A percentile compares a stretch with the other conserved stretches of the same genome.
phyloP scores from a whole-genome alignment of 2,113 vertebrate species.

The Jacana jacana region DNA sequence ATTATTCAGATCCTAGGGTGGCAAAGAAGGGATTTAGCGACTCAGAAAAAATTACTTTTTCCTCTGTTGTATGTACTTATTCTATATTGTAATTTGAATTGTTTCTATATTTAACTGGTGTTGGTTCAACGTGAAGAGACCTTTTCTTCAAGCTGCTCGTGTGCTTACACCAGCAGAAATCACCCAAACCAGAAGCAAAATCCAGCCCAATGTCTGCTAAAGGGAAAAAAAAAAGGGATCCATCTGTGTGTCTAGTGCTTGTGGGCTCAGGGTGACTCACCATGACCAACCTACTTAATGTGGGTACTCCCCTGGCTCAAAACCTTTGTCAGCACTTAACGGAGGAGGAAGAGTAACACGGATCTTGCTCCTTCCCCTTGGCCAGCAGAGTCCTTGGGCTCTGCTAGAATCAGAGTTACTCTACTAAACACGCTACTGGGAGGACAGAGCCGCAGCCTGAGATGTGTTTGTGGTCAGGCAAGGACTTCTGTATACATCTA shows the following conservation, averaged over 20 bases:
- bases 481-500: background rate
- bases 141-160: background rate
- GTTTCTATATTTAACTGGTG: background rate
- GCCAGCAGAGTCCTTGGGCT: background rate
- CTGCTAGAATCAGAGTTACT: background rate
- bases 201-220: background rate
- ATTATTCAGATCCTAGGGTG: background rate
- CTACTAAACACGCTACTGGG: background rate
- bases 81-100: background rate
- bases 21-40: background rate
- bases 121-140: background rate
- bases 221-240: background rate
- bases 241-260: background rate
- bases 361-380: background rate
- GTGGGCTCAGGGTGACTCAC: slow-evolving; percentile 29
- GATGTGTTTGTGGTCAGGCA: background rate
- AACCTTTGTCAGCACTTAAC: background rate
- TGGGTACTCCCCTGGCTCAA: slow-evolving; percentile 9
- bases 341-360: background rate
- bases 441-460: background rate
- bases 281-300: background rate
- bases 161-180: background rate
- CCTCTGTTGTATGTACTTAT: background rate
- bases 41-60: background rate
- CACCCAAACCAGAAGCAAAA: background rate